These are phyloP conservation scores for Melanotaenia maccullochi DNA, from an alignment of 2,797 vertebrate species.

Conservation along the genomic window DNA sequence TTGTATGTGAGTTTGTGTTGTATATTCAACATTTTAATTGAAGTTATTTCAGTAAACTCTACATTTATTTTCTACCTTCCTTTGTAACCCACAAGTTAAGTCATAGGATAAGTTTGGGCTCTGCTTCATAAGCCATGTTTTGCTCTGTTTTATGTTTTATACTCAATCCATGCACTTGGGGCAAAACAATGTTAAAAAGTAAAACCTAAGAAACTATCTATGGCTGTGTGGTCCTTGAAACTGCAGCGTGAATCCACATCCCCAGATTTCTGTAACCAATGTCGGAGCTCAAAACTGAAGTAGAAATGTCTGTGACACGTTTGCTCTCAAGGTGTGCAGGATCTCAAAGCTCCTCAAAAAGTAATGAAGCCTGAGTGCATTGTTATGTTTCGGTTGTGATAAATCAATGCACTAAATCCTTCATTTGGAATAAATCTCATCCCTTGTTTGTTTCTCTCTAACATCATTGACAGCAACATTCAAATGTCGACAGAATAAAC, in stretches of 20 bases:
- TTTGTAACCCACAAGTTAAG: not conserved
- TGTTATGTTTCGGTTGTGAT: slow-evolving; percentile 68
- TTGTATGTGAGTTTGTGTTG: too few relatives aligned
- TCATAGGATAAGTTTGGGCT: not conserved
- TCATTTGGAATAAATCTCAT: slow-evolving; percentile 67
- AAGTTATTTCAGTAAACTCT: not conserved
- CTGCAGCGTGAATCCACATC: not conserved
- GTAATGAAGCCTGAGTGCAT: slow-evolving; percentile 78
- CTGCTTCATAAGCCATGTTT: not conserved
- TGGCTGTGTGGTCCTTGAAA: slow-evolving; percentile 2
- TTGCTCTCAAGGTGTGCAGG: slow-evolving; percentile 3
- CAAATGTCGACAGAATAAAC: slow-evolving; percentile 50
- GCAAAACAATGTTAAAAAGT: slow-evolving; percentile 20
- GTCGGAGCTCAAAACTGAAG: slow-evolving; percentile 25
- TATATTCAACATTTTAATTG: too few relatives aligned
- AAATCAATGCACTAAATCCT: slow-evolving; percentile 57
- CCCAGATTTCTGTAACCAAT: slow-evolving; percentile 8
- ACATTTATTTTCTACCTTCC: not conserved
- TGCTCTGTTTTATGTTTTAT: not conserved
- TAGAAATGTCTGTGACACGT: slow-evolving; percentile 11
- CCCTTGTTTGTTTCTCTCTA: slow-evolving; percentile 63
- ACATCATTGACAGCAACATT: slow-evolving; percentile 49
- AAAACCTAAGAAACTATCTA: slow-evolving; percentile 9
- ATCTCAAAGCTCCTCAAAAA: slow-evolving; percentile 70
- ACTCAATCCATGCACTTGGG: not conserved